A percentile compares a stretch with the other conserved stretches of the same genome.
Evolutionary conservation across 2,113 vertebrate species (phyloP).

Genomic region (Telmatochromis sp.): DNA sequence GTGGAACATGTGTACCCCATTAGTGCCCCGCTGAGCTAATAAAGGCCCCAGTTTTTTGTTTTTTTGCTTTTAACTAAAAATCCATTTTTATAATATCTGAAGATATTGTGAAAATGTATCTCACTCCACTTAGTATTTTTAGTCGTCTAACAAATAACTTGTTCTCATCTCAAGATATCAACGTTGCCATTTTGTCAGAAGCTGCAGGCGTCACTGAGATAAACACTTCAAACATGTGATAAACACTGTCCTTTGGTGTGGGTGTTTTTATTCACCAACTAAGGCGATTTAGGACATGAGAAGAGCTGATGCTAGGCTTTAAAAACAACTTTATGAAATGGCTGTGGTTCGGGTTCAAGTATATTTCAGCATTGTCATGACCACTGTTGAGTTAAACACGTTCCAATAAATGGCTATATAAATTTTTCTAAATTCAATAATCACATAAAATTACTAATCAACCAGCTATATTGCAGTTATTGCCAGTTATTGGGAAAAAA

Average conservation of each 20-base stretch:
- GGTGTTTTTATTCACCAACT: background rate
- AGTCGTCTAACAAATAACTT: background rate
- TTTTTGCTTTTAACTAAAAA: background rate
- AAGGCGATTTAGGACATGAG: background rate
- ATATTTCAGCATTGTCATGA: background rate
- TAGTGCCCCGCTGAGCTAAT: background rate
- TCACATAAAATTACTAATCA: background rate
- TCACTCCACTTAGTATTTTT: background rate
- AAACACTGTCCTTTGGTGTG: background rate
- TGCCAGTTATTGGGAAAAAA: background rate
- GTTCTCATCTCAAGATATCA: background rate
- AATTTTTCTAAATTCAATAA: background rate
- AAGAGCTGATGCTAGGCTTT: background rate
- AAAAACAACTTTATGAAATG: background rate
- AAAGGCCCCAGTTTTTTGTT: background rate
- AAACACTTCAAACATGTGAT: background rate
- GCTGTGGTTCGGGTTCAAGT: background rate
- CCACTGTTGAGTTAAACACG: background rate
- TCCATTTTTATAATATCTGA: background rate
- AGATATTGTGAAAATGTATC: background rate
- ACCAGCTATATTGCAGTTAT: background rate
- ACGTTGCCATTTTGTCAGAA: background rate
- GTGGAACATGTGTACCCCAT: background rate
- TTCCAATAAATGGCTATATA: background rate
- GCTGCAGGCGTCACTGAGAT: background rate